phyloP scores from a whole-genome alignment of 2,888 invertebrate species.

The Drepana falcataria region DNA sequence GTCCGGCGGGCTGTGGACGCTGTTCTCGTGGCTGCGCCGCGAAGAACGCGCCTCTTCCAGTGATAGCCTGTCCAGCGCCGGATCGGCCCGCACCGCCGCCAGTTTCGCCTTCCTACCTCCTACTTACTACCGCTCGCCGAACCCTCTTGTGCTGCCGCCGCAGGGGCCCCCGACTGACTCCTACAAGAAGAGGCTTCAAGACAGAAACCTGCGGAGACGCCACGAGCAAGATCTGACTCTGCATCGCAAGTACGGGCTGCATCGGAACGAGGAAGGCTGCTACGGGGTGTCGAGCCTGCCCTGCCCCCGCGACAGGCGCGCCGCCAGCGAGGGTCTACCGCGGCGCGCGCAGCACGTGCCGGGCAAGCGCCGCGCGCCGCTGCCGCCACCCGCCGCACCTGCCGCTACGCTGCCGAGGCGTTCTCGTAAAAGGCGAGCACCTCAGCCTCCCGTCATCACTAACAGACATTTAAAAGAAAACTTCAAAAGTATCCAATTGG shows the following conservation, averaged over 20 bases:
- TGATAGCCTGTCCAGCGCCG: conserved; percentile 82
- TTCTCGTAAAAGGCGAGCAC: conserved; percentile 73
- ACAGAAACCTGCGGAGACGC: conserved; percentile 78
- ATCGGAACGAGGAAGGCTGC: conserved; percentile 38
- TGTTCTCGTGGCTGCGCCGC: conserved; percentile 86
- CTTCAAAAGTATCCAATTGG: conserved; percentile 8
- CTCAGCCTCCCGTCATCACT: conserved; percentile 62
- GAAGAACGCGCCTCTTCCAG: conserved; percentile 59
- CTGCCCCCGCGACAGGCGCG: conserved; percentile 56
- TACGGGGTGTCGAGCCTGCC: conserved; percentile 64
- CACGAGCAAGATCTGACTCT: conserved; percentile 80
- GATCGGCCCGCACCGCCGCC: conserved; percentile 84
- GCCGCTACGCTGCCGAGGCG: conserved; percentile 38
- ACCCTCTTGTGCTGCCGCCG: conserved; percentile 58
- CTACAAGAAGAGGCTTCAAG: conserved; percentile 79
- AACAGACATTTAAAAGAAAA: conserved; percentile 30
- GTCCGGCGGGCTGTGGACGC: conserved; percentile 76
- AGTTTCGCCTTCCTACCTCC: conserved; percentile 85
- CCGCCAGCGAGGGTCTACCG: conserved; percentile 79
- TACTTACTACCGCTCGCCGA: conserved; percentile 62
- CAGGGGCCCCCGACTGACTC: conserved; percentile 81
- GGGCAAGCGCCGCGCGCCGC: conserved; percentile 86
- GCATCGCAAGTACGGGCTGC: conserved; percentile 81
- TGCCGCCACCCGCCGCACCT: conserved; percentile 74
- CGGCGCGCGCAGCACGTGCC: conserved; percentile 83